Evolutionary conservation across 2,113 vertebrate genomes (phyloP), one percentile per base, ranked within the genome.

Genomic region (Echinops telfairi): DNA sequence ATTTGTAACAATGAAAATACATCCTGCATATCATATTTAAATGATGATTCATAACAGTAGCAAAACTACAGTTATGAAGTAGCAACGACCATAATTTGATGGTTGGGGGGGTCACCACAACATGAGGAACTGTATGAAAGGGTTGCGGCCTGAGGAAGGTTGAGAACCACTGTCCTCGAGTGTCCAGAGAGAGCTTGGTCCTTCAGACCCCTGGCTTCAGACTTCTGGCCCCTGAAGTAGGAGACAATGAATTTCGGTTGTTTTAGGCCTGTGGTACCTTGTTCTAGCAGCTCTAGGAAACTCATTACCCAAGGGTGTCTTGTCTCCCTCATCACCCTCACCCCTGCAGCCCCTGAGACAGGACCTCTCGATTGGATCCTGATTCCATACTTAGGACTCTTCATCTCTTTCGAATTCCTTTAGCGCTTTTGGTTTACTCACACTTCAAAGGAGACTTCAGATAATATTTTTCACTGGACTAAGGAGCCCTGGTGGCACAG

Each of bases 371-470:
- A 27, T 60, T 23, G 14, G 15, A 36, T 31, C 27, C 60, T 60
- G 9, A 1, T 16, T 68, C 29, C 40, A 87, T 23, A 40, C 36
- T 82, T 73, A 40, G 27, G 15, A 75, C 33, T 83, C 88, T 85
- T 53, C 89, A 79, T 91, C 33, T 85, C 75, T 82, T 73, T 85
- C 10, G 12, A 43, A 2, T 90, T 89, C 57, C 27, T 57, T 70
- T 66, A 80, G 76, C 3, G 82, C 85, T 85, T 20, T 27, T 57
- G 75, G 38, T 92, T 84, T 91, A 40, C 75, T 89, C 29, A 25
- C 9, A 2, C 76, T 38, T 29, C 82, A 83, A 81, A 60, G 53
- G 43, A 14, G 19, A 33, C 68, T 87, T 77, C 90, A 94, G 84
- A 36, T 57, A 86, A 19, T 40, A 22, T 11, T 1, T 68, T 87